Evolutionary conservation across 2,888 invertebrate species (phyloP), one percentile per base, ranked within the genome.

Genomic region (Drosophila prostipennis): DNA sequence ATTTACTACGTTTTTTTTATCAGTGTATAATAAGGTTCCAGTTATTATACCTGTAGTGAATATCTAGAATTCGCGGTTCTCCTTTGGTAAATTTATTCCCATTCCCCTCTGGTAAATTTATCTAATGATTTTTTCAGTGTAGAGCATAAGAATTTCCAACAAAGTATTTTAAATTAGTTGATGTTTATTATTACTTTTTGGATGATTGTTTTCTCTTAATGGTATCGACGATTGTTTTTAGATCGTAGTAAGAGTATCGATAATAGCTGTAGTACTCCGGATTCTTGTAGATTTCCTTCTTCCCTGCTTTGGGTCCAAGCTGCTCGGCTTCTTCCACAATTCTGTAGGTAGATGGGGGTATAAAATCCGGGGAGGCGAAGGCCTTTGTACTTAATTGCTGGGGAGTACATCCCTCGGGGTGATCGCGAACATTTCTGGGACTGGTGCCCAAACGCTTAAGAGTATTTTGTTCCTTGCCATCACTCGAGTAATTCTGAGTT

Each of bases 271-370:
- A 80, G 14, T 46, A 53, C 16, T 81, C 77, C 0, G 79, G 81
- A 72, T 79, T 81, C 43, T 75, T 78, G 48, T 85, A 80, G 10
- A n/a, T 43, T 11, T 43, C 32, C n/a, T 34, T n/a, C n/a, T 78
- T 73, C 8, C 57, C 43, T 1, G 78, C 84, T 10, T 59, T 36
- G 6, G 85, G 72, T 0, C 79, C 81, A 1, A 80, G 23, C 6
- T 49, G 7, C 16, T 81, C 77, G 2, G 32, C 11, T 6, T 45
- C 2, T 2, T 52, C 2, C 5, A 75, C 7, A 0, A 42, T 53
- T 5, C 81, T 36, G 6, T 60, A 77, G 0, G 19, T 43, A 0
- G 56, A 49, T 0, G 70, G 48, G 2, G 46, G 49, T 0, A 78
- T 54, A n/a, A 42, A 84, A 0, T 34, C 11, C 0, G 79, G 81